Evolutionary conservation across 2,113 vertebrate species (phyloP).

Genomic region (Vimba vimba): DNA sequence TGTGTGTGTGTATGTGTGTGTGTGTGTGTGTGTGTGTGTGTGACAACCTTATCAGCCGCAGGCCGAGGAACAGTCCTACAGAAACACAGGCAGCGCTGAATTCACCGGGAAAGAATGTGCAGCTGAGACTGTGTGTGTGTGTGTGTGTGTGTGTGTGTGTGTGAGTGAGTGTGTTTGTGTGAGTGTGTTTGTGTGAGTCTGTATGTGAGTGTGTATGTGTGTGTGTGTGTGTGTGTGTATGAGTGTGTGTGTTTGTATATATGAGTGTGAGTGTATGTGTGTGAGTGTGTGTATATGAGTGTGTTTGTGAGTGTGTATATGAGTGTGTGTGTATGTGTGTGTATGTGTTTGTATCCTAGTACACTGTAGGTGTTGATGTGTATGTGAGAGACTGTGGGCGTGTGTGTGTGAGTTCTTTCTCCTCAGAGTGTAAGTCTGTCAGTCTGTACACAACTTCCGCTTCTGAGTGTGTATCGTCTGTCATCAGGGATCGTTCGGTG

Average conservation of each 20-base stretch:
- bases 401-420: background rate
- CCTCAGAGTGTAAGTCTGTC: background rate
- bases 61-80: no score
- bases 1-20: no score
- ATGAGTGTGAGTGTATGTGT: background rate
- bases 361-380: background rate
- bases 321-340: no score
- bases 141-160: background rate
- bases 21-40: no score
- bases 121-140: no score
- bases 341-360: background rate
- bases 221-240: no score
- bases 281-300: background rate
- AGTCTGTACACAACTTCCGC: background rate
- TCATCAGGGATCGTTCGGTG: background rate
- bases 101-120: no score
- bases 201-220: no score
- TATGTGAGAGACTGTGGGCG: slow-evolving; percentile 5
- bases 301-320: background rate
- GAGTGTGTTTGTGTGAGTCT: no score
- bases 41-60: no score
- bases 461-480: background rate
- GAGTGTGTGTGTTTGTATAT: rapidly evolving
- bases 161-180: no score
- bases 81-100: no score